A percentile compares a stretch with the other conserved stretches of the same genome.
Conservation (phyloP, 2,888 invertebrate genomes). For the Drosophila vallismaia region DNA sequence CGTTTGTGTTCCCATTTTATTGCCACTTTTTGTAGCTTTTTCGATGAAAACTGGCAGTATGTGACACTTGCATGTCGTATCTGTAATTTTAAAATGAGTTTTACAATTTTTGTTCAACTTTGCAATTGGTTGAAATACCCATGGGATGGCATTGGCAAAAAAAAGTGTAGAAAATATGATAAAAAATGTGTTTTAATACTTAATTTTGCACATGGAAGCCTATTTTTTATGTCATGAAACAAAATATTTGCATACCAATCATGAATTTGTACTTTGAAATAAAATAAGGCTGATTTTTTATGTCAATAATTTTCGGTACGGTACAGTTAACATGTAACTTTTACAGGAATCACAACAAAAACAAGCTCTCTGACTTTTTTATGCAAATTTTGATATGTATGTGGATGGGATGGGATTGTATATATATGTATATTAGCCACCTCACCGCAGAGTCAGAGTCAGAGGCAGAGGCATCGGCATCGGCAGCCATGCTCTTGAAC, state of each 20-base stretch:
- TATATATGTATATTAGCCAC: conserved; percentile 1
- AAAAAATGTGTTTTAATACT: background rate
- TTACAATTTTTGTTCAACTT: conserved; percentile 31
- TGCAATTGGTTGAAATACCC: background rate
- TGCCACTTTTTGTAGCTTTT: background rate
- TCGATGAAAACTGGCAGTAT: conserved; percentile 30
- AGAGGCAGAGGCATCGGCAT: conserved; percentile 1
- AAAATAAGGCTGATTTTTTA: background rate
- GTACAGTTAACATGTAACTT: background rate
- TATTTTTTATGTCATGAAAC: background rate
- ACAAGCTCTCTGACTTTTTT: background rate
- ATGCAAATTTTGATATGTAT: conserved; percentile 14
- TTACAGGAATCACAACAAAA: background rate
- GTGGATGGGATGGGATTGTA: background rate
- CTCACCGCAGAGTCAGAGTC: background rate
- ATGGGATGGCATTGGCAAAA: background rate
- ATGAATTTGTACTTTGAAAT: background rate
- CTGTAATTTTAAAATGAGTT: conserved; percentile 50
- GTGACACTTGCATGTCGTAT: conserved; percentile 53
- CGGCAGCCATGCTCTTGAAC: conserved; percentile 55
- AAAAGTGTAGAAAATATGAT: background rate
- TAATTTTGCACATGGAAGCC: background rate
- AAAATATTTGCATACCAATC: background rate
- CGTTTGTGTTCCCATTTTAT: background rate
- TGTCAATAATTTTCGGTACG: background rate